Conservation (phyloP, 1,140 invertebrate species). For the Calephelis nemesis region DNA sequence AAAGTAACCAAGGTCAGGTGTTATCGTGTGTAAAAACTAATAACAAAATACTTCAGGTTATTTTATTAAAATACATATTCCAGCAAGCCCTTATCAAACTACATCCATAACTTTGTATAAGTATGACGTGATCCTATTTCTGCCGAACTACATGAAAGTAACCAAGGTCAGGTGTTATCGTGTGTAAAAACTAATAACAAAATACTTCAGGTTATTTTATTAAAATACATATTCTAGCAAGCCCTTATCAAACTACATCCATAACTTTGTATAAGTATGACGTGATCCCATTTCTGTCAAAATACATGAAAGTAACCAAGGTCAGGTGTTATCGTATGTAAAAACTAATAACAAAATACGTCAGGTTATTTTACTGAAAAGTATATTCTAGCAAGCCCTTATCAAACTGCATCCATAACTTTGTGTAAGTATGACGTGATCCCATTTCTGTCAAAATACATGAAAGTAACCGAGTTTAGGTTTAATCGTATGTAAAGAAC, state of each 20-base stretch:
- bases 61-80: too few species aligned
- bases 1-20: neutral
- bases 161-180: neutral
- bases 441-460: neutral
- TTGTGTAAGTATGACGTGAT: too few species aligned
- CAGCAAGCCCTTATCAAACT: too few species aligned
- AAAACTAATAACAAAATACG: slow-evolving; percentile 18
- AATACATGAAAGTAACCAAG: neutral
- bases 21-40: slow-evolving; percentile 23
- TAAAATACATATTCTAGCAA: too few species aligned
- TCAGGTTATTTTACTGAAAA: too few species aligned
- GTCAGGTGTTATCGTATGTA: slow-evolving; percentile 14
- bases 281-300: neutral
- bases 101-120: too few species aligned
- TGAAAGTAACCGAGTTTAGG: neutral
- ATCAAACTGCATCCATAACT: too few species aligned
- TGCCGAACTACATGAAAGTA: neutral
- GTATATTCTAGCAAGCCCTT: too few species aligned
- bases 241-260: too few species aligned
- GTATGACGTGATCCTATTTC: neutral
- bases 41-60: slow-evolving; percentile 5
- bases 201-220: slow-evolving; percentile 1
- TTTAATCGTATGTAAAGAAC: slow-evolving; percentile 22
- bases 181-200: slow-evolving; percentile 19
- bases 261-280: too few species aligned